These are phyloP conservation scores for Lasiurus cinereus DNA, from an alignment of 2,113 vertebrate species.

Conservation along the genomic window DNA sequence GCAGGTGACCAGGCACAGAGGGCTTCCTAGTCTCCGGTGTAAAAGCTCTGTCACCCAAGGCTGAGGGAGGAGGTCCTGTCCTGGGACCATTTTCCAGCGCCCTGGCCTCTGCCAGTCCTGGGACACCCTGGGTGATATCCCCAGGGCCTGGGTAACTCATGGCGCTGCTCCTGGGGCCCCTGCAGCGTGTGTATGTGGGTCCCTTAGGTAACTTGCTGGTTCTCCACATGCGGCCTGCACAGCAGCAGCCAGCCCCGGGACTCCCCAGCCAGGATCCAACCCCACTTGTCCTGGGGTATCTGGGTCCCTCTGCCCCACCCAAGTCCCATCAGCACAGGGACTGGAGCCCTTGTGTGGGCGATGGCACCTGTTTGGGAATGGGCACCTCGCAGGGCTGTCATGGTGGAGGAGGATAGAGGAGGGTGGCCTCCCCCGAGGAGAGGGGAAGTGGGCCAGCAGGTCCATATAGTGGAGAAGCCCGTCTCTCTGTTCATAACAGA, in stretches of 20 bases:
- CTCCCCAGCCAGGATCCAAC: neutral
- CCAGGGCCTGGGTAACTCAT: neutral
- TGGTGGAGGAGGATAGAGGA: too few species aligned
- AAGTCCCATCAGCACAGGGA: rapidly evolving
- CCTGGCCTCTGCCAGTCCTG: neutral
- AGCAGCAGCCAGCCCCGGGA: neutral
- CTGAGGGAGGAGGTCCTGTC: neutral
- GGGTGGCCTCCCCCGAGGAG: neutral
- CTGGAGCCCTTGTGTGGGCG: rapidly evolving
- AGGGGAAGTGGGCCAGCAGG: neutral
- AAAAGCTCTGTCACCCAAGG: neutral
- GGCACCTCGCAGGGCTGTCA: rapidly evolving
- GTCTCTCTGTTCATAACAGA: neutral
- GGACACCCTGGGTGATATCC: neutral
- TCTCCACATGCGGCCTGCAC: neutral
- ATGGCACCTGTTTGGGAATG: neutral
- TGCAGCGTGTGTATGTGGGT: neutral
- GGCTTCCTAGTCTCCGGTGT: neutral
- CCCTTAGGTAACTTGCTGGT: neutral
- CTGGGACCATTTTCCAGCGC: neutral
- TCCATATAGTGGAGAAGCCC: neutral
- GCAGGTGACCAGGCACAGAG: rapidly evolving
- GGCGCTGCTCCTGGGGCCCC: neutral
- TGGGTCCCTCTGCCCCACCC: neutral
- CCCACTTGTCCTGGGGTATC: neutral